Evolutionary conservation across 2,113 vertebrate genomes (phyloP), one percentile per base, ranked within the genome.

Genomic region (Dermatemys mawii): DNA sequence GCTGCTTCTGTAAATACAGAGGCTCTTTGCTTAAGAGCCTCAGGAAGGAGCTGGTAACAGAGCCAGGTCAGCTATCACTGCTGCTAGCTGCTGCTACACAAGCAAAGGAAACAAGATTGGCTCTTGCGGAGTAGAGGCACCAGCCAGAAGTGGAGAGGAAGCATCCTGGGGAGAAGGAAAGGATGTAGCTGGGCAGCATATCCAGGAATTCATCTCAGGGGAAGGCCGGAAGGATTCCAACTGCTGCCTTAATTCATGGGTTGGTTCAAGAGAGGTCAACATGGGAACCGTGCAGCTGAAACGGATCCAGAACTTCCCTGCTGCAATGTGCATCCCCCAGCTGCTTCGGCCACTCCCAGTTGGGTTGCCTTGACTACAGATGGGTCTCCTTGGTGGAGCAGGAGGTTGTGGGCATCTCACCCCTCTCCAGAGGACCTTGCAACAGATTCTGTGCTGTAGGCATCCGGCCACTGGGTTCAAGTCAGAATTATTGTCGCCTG

Each of bases 71-170:
- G n/a, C 46, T 7, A 46, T 12, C 9, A 44, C 26, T 9, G 49
- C 35, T 21, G 22, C 24, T 32, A 76, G 32, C 1, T 57, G 11
- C 1, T 67, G 14, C n/a, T 60, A 16, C 21, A 63, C 57, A 17
- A 78, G 6, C 75, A 76, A 32, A 22, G 35, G 49, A 11, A 63
- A 53, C 2, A 19, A 26, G 79, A 84, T 11, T 11, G 49, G 14
- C 11, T 87, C n/a, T 67, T 6, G 14, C 27, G 46, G 3, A 10
- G 32, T 0, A 0, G 3, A 81, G 16, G 7, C 4, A 46, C 22
- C 1, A n/a, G 60, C 60, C 60, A 67, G 16, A n/a, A 67, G 38
- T 3, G 4, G 2, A 38, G 41, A 51, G 79, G 11, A 57, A 88
- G n/a, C 21, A 3, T 35, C 90, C 27, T 21, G 51, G 38, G 22